Evolutionary conservation across 53 echinoderm and acorn worm genomes (phyloP), one percentile per base, ranked within the genome.

Genomic region (Echinometra lucunter): DNA sequence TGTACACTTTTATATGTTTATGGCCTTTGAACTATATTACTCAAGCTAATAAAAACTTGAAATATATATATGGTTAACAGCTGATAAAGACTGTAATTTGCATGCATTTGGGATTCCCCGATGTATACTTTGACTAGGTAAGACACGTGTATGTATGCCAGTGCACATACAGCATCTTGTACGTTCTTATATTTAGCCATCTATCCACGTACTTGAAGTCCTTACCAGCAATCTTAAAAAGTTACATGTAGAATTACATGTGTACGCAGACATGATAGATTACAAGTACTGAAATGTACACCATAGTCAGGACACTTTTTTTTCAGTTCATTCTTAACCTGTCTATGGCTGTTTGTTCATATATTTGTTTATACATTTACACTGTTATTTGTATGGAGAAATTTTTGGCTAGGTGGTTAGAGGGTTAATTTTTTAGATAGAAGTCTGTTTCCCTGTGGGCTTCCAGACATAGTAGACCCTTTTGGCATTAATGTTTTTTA

Each of bases 251-350:
- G 85, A 49, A 49, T 85, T 45, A 85, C 85, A 85, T 47, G 38
- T 38, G 42, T 44, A 21, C 23, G 42, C 83, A 82, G 45, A n/a
- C 47, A 83, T 83, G 83, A 47, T 47, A 83, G 83, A 83, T 83
- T 47, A 85, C 85, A 85, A 85, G 13, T n/a, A 37, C 27, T 49
- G 85, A 85, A 45, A 49, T 47, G 47, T 27, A 85, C 85, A 85
- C 85, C 27, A 7, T 27, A 30, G 11, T 6, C 10, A 85, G n/a
- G 49, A 85, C 27, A 1, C 49, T 0, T 27, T 37, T 81, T 81
- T 42, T n/a, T n/a, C n/a, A n/a, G n/a, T n/a, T n/a, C n/a, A 21
- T 18, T 81, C 18, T 21, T 42, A 44, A 42, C 42, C 81, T 6
- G 3, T 42, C 44, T 40, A 42, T 44, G 25, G 37, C 37, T 74